phyloP scores from a whole-genome alignment of 2,113 vertebrate genomes.

The Chrysemys picta region DNA sequence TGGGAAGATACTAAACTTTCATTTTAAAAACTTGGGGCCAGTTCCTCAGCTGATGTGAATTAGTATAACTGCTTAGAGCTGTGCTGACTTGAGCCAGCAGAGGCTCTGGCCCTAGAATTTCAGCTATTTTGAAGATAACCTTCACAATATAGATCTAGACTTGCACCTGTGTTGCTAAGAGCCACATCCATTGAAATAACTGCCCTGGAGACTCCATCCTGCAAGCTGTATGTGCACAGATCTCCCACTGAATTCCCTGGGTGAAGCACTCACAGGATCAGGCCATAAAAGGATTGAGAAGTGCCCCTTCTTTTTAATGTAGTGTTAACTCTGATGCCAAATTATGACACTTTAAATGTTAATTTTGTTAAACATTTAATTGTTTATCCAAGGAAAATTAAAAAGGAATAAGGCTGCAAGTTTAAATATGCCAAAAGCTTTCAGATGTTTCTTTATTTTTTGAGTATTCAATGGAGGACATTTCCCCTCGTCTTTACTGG shows the following conservation, averaged over 20 bases:
- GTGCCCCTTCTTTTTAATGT: neutral
- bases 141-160: neutral
- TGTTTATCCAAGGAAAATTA: neutral
- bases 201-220: neutral
- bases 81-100: neutral
- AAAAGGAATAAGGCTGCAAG: too few species aligned
- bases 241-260: neutral
- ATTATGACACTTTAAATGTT: neutral
- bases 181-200: accelerated
- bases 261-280: neutral
- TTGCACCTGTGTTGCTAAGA: neutral
- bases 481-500: neutral
- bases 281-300: neutral
- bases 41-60: neutral
- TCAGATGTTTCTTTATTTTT: too few species aligned
- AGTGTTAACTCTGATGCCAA: neutral
- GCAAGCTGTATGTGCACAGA: too few species aligned
- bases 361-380: neutral
- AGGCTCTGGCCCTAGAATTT: neutral
- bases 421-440: too few species aligned
- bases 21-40: neutral
- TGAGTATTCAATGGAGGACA: too few species aligned
- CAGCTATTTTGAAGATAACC: neutral
- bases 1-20: neutral
- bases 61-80: neutral